Base-by-base conservation (phyloP, 1,140 invertebrate genomes). In the Caenorhabditis elegans region DNA sequence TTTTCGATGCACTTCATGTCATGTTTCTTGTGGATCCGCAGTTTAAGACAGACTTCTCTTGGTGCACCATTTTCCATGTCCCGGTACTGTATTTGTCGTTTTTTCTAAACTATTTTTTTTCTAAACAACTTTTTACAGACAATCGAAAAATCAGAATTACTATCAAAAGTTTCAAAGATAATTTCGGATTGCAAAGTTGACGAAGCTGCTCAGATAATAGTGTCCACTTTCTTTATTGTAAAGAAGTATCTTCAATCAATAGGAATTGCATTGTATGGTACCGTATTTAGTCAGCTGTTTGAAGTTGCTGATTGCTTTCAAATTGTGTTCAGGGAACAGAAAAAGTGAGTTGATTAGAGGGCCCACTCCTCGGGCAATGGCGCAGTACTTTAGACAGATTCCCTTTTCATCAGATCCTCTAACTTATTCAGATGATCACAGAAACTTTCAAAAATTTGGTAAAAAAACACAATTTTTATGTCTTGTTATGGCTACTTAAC, bases 1-100 rank as follows among this genome's bases (percentile, higher is more conserved):
- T 79, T 6, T 55, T 60, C 34, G 78, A 79, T 36, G 36, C 55
- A 26, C 78, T 79, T 55, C 78, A 79, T 36, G 78, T 83, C 10
- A 83, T 83, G 76, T 28, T 49, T 46, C n/a, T 28, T n/a, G 47
- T 82, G 1, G 46, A 60, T 65, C 76, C 80, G 22, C 76, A 51
- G 19, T 83, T 83, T 34, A 78, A 75, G 24, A 83, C 31, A 39
- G 55, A 76, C 31, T 70, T 70, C 34, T 70, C 60, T 22, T 70
- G 60, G 60, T 70, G 60, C n/a, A 70, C 60, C 13, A 70, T 70
- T 19, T 70, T 70, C n/a, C 60, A 70, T 70, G 31, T 70, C 3
- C 60, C 60, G 8, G 60, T 70, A 17, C n/a, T 39, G 60, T 11
- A 43, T 22, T 39, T 2, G 39, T n/a, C n/a, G n/a, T n/a, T n/a